Evolutionary conservation across 2,888 invertebrate species (phyloP), one percentile per base, ranked within the genome.

Genomic region (Pammene aurita): DNA sequence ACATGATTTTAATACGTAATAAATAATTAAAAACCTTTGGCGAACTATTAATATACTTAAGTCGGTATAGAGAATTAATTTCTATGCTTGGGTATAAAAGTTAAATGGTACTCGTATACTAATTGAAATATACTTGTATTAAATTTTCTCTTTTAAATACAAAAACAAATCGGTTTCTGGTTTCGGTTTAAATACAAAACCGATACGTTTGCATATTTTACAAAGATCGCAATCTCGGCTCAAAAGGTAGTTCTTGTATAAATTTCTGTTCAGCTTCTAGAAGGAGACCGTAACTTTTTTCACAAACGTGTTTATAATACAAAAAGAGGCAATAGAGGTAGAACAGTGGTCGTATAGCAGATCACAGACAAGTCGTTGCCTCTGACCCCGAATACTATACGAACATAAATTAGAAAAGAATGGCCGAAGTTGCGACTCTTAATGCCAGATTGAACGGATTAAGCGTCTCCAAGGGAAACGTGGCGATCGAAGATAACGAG

Each of bases 361-460:
- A 62, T 69, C 66, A 73, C 73, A 73, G 75, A 72, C 73, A 66
- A 72, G 71, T 61, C 65, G 62, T 70, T 71, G 66, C 46, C 70
- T 64, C 72, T 67, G 69, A 64, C 73, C 71, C 71, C 73, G 77
- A 74, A 77, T 76, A 78, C 77, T 75, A 75, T 74, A 73, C 79
- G 71, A 72, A 84, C 83, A 87, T 90, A 89, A 90, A 89, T 90
- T 85, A 84, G 76, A 77, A 82, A 84, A 83, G 84, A 88, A 90
- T 84, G 83, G 87, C 82, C 83, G 76, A 89, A 90, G 83, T 90
- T 90, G 84, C 83, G 86, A 84, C 84, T 86, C 79, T 58, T 88
- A 89, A 89, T 87, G 84, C 82, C 84, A 84, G 86, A 89, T 88
- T 83, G 85, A 85, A 83, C 84, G 84, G 87, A 89, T 89, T 90